These are phyloP conservation scores for Danionella cerebrum DNA, from an alignment of 2,113 vertebrate species.

Conservation along the genomic window DNA sequence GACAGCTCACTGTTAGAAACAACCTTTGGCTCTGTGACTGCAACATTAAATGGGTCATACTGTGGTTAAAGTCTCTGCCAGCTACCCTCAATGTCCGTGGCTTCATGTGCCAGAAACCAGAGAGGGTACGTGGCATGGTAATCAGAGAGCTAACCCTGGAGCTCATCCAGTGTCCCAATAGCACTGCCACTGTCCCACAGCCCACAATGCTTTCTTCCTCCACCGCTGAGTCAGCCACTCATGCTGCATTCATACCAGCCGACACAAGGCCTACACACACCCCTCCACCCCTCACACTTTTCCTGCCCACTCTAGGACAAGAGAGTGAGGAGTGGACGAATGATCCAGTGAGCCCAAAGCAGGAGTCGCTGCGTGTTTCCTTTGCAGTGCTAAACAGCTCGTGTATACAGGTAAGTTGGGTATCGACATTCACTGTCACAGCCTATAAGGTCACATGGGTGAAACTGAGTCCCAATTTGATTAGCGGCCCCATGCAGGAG, in stretches of 20 bases:
- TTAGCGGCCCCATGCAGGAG: slow-evolving; percentile 79
- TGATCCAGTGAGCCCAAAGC: slow-evolving; percentile 56
- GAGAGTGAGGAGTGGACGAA: slow-evolving; percentile 50
- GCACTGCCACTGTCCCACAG: slow-evolving; percentile 57
- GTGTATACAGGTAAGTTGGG: slow-evolving; percentile 83
- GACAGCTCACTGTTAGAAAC: slow-evolving; percentile 87
- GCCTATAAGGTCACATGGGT: slow-evolving; percentile 88
- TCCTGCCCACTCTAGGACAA: slow-evolving; percentile 31
- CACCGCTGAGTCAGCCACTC: slow-evolving; percentile 9
- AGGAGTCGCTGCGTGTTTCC: slow-evolving; percentile 71
- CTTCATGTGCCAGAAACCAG: slow-evolving; percentile 90
- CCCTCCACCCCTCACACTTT: slow-evolving; percentile 10
- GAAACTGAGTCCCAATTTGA: slow-evolving; percentile 83
- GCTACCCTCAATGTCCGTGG: slow-evolving; percentile 81
- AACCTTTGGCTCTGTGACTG: slow-evolving; percentile 93
- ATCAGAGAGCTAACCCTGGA: slow-evolving; percentile 85
- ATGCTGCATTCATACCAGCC: slow-evolving; percentile 21
- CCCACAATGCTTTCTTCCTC: slow-evolving; percentile 46
- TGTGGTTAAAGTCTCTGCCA: slow-evolving; percentile 84
- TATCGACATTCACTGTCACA: slow-evolving; percentile 72
- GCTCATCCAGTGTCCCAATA: slow-evolving; percentile 77
- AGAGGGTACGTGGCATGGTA: slow-evolving; percentile 83
- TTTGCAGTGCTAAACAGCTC: slow-evolving; percentile 79
- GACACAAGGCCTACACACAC: slow-evolving; percentile 16
- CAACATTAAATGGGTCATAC: slow-evolving; percentile 83